Conservation (phyloP, 2,113 vertebrate genomes). For the Uria lomvia region DNA sequence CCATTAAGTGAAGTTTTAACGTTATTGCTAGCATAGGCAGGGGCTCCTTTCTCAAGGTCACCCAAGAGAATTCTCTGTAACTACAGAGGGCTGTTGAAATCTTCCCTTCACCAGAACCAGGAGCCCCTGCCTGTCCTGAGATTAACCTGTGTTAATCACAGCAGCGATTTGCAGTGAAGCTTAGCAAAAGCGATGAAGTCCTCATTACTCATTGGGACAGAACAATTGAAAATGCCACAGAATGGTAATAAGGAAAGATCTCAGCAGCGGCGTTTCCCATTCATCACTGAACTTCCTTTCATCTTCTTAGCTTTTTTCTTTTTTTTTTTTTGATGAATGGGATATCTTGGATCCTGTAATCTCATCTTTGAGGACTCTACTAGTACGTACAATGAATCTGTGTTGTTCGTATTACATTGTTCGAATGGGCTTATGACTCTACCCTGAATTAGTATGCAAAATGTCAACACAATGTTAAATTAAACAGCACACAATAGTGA, state of each 20-base stretch:
- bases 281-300: slow-evolving; percentile 8
- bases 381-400: background rate
- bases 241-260: background rate
- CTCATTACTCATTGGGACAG: background rate
- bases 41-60: background rate
- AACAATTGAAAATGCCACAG: background rate
- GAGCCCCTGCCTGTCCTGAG: background rate
- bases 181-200: background rate
- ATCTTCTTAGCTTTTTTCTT: background rate
- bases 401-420: accelerated
- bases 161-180: background rate
- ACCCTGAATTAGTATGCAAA: slow-evolving; percentile 22
- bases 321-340: background rate
- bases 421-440: background rate
- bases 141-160: background rate
- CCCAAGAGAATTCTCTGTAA: background rate
- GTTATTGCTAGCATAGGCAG: background rate
- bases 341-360: background rate
- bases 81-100: background rate
- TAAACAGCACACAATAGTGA: slow-evolving; percentile 34
- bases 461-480: background rate
- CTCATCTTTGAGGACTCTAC: background rate
- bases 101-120: accelerated
- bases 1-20: background rate
- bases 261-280: background rate